phyloP scores from a whole-genome alignment of 2,113 vertebrate genomes.

The Cardinalis cardinalis region DNA sequence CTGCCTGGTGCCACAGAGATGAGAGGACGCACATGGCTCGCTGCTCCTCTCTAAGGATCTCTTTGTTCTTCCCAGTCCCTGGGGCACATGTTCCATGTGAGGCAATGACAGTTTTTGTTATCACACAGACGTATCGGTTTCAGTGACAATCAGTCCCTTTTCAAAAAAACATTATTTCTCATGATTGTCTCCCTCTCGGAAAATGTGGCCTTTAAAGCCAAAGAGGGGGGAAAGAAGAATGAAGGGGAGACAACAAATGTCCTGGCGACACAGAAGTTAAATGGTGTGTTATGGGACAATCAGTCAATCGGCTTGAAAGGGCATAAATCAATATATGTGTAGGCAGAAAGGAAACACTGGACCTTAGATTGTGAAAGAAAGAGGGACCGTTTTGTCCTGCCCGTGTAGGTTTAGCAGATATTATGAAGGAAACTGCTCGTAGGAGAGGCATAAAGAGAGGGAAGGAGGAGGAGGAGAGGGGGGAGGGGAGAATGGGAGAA shows the following conservation, averaged over 20 bases:
- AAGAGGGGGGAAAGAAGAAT: not conserved
- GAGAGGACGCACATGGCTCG: conserved; percentile 54
- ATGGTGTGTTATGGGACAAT: conserved; percentile 19
- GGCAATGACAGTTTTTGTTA: conserved; percentile 79
- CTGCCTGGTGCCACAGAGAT: conserved; percentile 72
- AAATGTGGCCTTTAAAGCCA: conserved; percentile 59
- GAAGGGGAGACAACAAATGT: conserved; percentile 46
- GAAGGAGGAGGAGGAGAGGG: not conserved
- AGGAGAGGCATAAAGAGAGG: not conserved
- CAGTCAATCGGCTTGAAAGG: not conserved
- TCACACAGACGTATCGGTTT: conserved; percentile 71
- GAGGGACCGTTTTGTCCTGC: not conserved
- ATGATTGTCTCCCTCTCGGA: conserved; percentile 62
- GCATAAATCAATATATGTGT: not conserved
- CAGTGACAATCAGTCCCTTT: conserved; percentile 68
- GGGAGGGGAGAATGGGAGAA: not conserved
- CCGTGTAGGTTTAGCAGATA: not conserved
- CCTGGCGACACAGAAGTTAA: conserved; percentile 50
- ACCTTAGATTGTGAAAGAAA: not conserved
- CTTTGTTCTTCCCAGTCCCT: conserved; percentile 74
- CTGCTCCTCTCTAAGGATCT: conserved; percentile 65
- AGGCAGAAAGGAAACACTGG: not conserved
- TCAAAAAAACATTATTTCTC: conserved; percentile 68
- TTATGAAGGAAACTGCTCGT: not conserved
- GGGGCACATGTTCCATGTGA: conserved; percentile 65